Evolutionary conservation across 1,140 invertebrate genomes (phyloP), one percentile per base, ranked within the genome.

Genomic region (Idris sp.): DNA sequence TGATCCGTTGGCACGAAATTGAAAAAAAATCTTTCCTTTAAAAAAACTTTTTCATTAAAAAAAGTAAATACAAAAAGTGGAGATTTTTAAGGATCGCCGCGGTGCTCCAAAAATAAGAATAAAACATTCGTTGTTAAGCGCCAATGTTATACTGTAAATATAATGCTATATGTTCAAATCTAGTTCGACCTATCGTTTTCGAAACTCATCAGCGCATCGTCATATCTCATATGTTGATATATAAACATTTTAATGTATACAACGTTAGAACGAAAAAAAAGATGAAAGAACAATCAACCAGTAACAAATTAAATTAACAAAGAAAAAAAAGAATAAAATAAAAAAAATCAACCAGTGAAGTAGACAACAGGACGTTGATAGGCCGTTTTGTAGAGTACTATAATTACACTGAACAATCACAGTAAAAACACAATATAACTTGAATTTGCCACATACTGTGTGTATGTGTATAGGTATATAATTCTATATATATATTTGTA

Each of bases 81-180:
- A n/a, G n/a, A n/a, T n/a, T n/a, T n/a, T n/a, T n/a, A n/a, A n/a
- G n/a, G n/a, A n/a, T n/a, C n/a, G n/a, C n/a, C n/a, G n/a, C n/a
- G n/a, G n/a, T n/a, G n/a, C n/a, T n/a, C n/a, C n/a, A n/a, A n/a
- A n/a, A n/a, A n/a, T n/a, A n/a, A n/a, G n/a, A n/a, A n/a, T n/a
- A 8, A 58, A 31, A 38, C 33, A 40, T n/a, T 49, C 48, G 26
- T 68, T 74, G 40, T 62, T 56, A 49, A 48, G 35, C 56, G 71
- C 71, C 41, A 48, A 76, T 68, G 36, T 74, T 74, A 46, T 67
- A n/a, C n/a, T 76, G 74, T 76, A 76, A 76, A n/a, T n/a, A 76
- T 76, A 76, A 67, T 35, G 61, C 54, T 59, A 49, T 62, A 67
- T 51, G 49, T 76, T 76, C 54, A n/a, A 68, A 40, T 65, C 59